A percentile compares a stretch with the other conserved stretches of the same genome.
These are phyloP conservation scores for Progne subis DNA, from an alignment of 2,113 vertebrate species.

Conservation along the genomic window DNA sequence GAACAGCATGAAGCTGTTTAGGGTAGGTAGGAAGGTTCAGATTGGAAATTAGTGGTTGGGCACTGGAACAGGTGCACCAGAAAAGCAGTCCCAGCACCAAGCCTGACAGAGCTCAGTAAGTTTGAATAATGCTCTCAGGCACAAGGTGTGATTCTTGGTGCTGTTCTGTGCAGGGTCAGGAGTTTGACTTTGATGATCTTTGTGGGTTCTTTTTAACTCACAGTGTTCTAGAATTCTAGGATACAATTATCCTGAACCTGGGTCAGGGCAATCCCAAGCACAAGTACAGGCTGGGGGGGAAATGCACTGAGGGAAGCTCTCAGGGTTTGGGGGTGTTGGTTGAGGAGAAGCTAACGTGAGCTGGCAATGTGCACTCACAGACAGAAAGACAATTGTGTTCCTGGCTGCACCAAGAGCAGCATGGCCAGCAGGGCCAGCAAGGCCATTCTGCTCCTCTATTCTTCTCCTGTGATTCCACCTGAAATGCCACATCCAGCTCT, in stretches of 20 bases:
- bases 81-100: not conserved
- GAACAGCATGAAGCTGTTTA: not conserved
- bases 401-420: not conserved
- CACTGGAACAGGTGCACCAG: not conserved
- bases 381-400: not conserved
- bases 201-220: not conserved
- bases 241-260: not conserved
- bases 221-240: fast-evolving
- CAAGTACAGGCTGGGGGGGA: not conserved
- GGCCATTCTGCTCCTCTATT: not conserved
- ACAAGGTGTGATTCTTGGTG: not conserved
- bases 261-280: not conserved
- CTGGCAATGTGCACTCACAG: not conserved
- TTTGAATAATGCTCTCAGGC: not conserved
- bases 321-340: not conserved
- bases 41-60: too few relatives aligned
- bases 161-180: not conserved
- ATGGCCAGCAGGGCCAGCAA: not conserved
- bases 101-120: not conserved
- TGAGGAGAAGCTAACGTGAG: not conserved
- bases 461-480: not conserved
- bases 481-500: not conserved
- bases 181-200: not conserved
- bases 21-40: not conserved
- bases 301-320: not conserved